phyloP scores from a whole-genome alignment of 2,113 vertebrate species.

The Ovibos moschatus region DNA sequence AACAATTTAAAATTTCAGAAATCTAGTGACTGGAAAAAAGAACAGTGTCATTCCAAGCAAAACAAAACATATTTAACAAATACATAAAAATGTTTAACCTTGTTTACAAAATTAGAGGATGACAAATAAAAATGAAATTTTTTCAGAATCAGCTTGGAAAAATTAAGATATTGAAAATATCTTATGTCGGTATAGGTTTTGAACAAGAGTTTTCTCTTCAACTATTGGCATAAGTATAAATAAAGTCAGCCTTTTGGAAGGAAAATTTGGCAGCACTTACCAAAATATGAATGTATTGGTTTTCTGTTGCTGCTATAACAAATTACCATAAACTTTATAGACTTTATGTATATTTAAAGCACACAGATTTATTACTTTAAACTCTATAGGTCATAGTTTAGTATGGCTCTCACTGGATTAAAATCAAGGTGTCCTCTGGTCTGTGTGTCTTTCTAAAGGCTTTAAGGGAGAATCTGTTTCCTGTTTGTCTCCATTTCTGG shows the following conservation, averaged over 20 bases:
- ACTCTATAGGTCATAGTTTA: background rate
- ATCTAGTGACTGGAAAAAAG: background rate
- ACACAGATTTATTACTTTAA: background rate
- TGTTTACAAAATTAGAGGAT: background rate
- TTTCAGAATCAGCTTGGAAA: conserved; percentile 20
- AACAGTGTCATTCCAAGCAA: background rate
- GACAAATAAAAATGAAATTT: background rate
- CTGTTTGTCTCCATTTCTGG: background rate
- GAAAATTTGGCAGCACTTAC: conserved; percentile 23
- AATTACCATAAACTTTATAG: background rate
- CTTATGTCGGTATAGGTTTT: background rate
- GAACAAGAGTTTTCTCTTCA: background rate
- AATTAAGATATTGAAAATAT: background rate
- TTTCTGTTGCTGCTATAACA: background rate
- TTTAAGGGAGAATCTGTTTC: background rate
- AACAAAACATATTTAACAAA: background rate
- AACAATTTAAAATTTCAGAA: background rate
- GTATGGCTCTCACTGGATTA: background rate
- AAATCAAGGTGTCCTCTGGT: background rate
- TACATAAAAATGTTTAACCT: background rate
- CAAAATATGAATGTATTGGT: background rate
- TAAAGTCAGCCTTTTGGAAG: background rate
- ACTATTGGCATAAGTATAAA: background rate
- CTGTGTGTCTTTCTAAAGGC: background rate
- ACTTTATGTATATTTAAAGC: background rate